Conservation (phyloP, 2,113 vertebrate species). For the Phrynosoma blainvillii region DNA sequence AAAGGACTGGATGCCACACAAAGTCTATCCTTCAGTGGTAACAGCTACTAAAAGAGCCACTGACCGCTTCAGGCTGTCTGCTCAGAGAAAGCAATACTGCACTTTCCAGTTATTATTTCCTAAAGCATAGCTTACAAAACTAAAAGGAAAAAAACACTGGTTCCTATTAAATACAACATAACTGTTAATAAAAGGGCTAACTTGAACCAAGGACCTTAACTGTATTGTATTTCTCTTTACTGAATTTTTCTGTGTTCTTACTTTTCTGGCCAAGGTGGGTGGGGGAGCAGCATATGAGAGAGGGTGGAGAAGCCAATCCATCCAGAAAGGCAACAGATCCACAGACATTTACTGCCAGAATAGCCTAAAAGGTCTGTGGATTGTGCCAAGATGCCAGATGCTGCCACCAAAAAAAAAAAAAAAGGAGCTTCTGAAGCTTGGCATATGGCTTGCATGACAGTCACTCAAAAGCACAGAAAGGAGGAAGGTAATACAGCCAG, state of each 20-base stretch:
- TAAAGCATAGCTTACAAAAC: background rate
- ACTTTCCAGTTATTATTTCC: background rate
- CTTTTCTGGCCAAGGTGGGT: background rate
- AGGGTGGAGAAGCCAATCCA: background rate
- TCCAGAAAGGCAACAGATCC: background rate
- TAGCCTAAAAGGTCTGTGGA: background rate
- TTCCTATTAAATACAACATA: background rate
- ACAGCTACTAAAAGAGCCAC: background rate
- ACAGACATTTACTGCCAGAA: background rate
- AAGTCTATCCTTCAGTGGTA: background rate
- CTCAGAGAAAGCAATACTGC: background rate
- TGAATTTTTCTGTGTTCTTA: background rate
- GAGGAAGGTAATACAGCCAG: background rate
- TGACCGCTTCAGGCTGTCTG: background rate
- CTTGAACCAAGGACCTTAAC: background rate
- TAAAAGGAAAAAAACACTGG: background rate
- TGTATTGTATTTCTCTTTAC: background rate
- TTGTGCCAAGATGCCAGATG: slow-evolving; percentile 1
- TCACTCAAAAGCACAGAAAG: background rate
- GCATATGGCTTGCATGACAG: background rate
- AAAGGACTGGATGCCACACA: background rate
- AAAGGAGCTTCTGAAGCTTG: background rate
- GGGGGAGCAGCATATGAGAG: background rate
- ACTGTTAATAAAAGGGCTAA: background rate
- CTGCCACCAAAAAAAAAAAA: background rate